Evolutionary conservation across 1,140 invertebrate species (phyloP).

Genomic region (Caerostris darwini): DNA sequence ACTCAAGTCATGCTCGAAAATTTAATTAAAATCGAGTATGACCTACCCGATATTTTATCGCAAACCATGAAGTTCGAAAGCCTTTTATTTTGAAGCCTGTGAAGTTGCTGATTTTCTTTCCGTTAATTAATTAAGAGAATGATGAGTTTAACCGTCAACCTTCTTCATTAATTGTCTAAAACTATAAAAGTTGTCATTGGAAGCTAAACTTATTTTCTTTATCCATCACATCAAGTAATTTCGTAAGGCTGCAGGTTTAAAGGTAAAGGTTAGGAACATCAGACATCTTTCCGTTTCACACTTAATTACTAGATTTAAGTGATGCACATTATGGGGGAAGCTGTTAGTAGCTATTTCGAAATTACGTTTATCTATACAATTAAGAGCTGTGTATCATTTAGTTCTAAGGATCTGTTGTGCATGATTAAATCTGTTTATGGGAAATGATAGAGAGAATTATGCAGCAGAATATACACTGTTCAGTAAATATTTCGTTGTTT

Average conservation of each 20-base stretch:
- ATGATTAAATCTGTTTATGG: no score
- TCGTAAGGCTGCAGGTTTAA: background rate
- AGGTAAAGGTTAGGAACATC: constrained; percentile 20
- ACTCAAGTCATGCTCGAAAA: background rate
- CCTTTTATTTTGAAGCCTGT: background rate
- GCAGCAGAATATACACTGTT: no score
- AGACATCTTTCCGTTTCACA: background rate
- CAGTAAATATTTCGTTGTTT: no score
- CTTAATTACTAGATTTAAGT: constrained; percentile 43
- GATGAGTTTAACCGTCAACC: background rate
- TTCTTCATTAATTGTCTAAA: constrained; percentile 11
- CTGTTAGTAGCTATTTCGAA: background rate
- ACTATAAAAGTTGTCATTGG: background rate
- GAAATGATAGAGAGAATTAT: no score
- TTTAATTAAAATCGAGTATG: background rate
- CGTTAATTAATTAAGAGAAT: constrained; percentile 41
- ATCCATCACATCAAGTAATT: constrained; percentile 10
- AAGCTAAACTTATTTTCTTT: background rate
- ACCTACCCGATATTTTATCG: background rate
- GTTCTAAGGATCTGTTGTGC: no score
- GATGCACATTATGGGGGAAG: background rate
- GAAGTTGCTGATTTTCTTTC: background rate
- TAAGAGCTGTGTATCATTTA: no score
- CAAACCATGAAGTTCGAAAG: background rate
- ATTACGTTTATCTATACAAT: background rate